Base-by-base conservation (phyloP, 2,888 invertebrate genomes). In the Lordiphosa fenestrarum region DNA sequence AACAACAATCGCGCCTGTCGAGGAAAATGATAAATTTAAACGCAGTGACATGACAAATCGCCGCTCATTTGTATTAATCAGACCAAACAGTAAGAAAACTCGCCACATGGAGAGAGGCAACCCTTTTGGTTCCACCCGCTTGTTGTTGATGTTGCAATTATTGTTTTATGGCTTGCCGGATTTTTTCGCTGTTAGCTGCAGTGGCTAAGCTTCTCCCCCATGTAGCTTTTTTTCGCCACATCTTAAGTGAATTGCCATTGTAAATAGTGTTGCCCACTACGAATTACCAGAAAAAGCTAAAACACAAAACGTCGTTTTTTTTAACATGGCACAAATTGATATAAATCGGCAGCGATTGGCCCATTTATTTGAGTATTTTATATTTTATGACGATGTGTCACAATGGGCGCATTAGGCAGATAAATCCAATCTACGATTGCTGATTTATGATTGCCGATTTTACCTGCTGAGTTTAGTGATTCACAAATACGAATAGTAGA, bases 41-140 rank as follows among this genome's bases (percentile, higher is more conserved):
- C 73, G 68, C 71, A 81, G 84, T 85, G 85, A 85, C 85, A 85
- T 85, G 85, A 85, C 83, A 85, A 85, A 85, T 85, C 78, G 84
- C 75, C 70, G 67, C 73, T 77, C 85, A 85, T 85, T 85, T 85
- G 85, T 85, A 83, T 85, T 84, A 78, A 77, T 83, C 83, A 80
- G 77, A 59, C 69, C 54, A 64, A 72, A 66, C 60, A 67, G 69
- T 41, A 63, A 69, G 64, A 69, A 61, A 60, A 66, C 54, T 52
- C 52, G 51, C 57, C 44, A 44, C 44, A 44, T 44, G 44, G 33
- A 33, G 35, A 10, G 9, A 21, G 37, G n/a, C 23, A 15, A 19
- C 36, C 30, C 37, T 35, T 37, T 49, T 3, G 35, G 30, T 7
- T 15, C 33, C 33, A 10, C 33, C 33, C 15, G 60, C 47, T 56